These are phyloP conservation scores for Fukomys damarensis DNA, from an alignment of 2,113 vertebrate genomes.

Conservation along the genomic window DNA sequence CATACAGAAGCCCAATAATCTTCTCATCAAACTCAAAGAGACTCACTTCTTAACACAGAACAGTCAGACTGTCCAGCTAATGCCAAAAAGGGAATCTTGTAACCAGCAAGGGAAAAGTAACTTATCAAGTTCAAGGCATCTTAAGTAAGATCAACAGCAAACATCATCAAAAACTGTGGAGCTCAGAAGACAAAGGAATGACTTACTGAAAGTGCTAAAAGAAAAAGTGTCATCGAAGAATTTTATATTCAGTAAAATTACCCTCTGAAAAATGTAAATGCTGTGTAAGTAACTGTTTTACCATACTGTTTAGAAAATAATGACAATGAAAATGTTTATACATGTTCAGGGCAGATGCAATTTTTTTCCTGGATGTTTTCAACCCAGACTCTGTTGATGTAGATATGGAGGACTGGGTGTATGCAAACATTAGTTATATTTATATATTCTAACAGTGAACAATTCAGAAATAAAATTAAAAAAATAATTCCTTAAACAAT, in stretches of 20 bases:
- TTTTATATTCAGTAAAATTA: background rate
- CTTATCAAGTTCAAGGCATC: background rate
- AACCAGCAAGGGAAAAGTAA: background rate
- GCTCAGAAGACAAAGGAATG: background rate
- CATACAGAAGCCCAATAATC: background rate
- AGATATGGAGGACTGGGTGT: background rate
- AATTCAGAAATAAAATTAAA: slow-evolving; percentile 41
- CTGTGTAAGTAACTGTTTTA: background rate
- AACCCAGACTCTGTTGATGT: background rate
- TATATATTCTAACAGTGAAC: background rate
- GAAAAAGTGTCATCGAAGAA: background rate
- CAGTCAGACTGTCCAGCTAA: background rate
- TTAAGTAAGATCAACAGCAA: background rate
- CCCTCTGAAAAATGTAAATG: background rate
- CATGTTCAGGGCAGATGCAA: background rate
- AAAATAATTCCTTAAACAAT: background rate
- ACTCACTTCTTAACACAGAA: background rate
- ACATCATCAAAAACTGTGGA: background rate
- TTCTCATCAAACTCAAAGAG: background rate
- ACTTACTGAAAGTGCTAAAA: background rate
- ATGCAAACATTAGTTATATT: background rate
- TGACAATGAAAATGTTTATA: background rate
- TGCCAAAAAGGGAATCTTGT: background rate
- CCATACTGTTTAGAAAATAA: background rate
- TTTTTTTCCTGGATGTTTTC: background rate